Base-by-base conservation (phyloP, 2,888 invertebrate genomes). In the Pachliopta kotzebuea region DNA sequence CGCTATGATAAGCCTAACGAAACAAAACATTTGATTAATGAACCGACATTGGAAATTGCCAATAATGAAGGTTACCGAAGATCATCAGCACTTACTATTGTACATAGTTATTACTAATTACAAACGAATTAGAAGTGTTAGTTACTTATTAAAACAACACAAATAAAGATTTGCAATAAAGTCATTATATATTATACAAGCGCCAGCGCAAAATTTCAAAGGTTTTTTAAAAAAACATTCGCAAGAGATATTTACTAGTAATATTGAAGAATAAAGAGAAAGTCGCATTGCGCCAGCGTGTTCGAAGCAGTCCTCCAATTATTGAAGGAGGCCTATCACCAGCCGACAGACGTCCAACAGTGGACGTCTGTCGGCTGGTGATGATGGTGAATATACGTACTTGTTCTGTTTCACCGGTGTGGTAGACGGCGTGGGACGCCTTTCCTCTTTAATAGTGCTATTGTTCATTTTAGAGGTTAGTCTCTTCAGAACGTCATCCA, bases 401-500 rank as follows among this genome's bases (percentile, higher is more conserved):
- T 90, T 90, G 83, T 87, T 88, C 68, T 91, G 91, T 70, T 92
- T 92, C 67, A 94, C 93, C 57, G 94, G 94, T 65, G 94, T 95
- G 68, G 95, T 94, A 31, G 95, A 94, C 49, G 94, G 95, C 70
- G 94, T 94, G 54, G 95, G 94, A 83, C 95, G 93, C 77, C 94
- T 94, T 80, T 95, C 95, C 74, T 95, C 94, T 69, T 94, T 94
- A 69, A 95, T 93, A 52, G 95, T 94, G 78, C 95, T 95, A 83
- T 94, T 95, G 83, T 95, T 95, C 94, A 96, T 96, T 89, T 97
- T 97, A 69, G 96, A 96, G 71, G 96, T 97, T 74, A 96, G 93
- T 84, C 96, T 94, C 87, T 96, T 96, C 62, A 97, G 92, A 55
- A 98, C 97, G 91, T 97, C 97, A 91, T 98, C 97, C 97, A 98